Evolutionary conservation across 2,113 vertebrate genomes (phyloP), one percentile per base, ranked within the genome.

Genomic region (Cavia porcellus): DNA sequence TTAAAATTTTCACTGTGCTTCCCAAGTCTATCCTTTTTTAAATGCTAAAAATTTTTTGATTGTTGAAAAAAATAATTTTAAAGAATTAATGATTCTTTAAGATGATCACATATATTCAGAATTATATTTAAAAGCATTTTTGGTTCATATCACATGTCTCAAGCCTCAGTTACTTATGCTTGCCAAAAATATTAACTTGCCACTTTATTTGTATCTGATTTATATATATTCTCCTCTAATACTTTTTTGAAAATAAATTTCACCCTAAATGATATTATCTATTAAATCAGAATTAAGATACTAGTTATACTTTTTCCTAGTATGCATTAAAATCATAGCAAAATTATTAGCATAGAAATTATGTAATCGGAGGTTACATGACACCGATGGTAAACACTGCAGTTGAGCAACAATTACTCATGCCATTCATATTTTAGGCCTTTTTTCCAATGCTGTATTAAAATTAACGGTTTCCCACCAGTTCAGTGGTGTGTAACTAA

Each of bases 191-290:
- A 64, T 85, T 80, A 86, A 88, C 5, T 90, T 68, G 30, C 22
- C 30, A 85, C 25, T 86, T 95, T 86, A 88, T 86, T 92, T 52
- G 55, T 55, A 68, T 62, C 38, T 74, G 95, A 50, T 55, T 93
- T 55, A 62, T 59, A 77, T 1, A 52, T 1, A 62, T 84, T 93
- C 45, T 17, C 45, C 42, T 20, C 47, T 20, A 52, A 24, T 25
- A 47, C 19, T 80, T 77, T 10, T 47, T 84, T 30, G 79, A 61
- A 59, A 59, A 74, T 52, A 95, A 86, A 75, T 93, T 80, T 77
- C 38, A 81, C 62, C 50, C 20, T 86, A 83, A 83, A 90, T 24
- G 88, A 64, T 74, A 90, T 30, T 64, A 84, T 47, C 30, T 72
- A 20, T 81, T 62, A 92, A 83, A 45, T 81, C 42, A 64, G 52